phyloP scores from a whole-genome alignment of 2,113 vertebrate genomes.

The Heptranchias perlo region DNA sequence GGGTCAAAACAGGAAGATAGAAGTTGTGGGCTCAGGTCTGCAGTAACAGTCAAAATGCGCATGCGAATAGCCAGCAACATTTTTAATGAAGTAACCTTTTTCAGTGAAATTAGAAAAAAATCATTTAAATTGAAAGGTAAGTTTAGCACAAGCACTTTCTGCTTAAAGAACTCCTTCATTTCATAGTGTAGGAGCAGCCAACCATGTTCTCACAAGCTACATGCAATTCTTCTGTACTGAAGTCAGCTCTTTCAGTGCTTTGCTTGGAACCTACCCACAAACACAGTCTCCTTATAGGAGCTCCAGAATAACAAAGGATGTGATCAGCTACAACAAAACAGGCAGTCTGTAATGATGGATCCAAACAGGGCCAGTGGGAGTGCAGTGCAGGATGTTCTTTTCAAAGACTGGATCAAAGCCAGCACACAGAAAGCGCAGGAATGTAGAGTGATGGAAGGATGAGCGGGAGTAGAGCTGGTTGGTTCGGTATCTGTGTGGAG shows the following conservation, averaged over 20 bases:
- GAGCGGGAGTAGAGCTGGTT: neutral
- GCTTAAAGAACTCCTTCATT: neutral
- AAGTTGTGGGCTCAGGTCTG: neutral
- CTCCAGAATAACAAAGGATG: neutral
- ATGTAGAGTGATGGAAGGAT: neutral
- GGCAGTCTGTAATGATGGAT: neutral
- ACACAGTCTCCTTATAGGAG: neutral
- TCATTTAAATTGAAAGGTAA: neutral
- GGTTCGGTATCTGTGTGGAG: neutral
- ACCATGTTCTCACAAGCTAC: neutral
- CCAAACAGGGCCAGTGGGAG: neutral
- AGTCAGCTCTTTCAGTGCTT: neutral
- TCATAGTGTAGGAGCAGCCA: neutral
- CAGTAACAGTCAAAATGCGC: neutral
- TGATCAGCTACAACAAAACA: neutral
- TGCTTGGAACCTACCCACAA: neutral
- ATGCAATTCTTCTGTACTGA: neutral
- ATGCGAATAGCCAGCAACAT: neutral
- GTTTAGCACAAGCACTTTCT: neutral
- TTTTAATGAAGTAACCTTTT: neutral
- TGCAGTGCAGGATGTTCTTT: neutral
- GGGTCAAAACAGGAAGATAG: neutral
- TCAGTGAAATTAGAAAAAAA: neutral
- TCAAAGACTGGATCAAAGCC: neutral
- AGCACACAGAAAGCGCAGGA: neutral